phyloP scores from a whole-genome alignment of 2,797 vertebrate genomes.

The Acanthurus leucopareius region DNA sequence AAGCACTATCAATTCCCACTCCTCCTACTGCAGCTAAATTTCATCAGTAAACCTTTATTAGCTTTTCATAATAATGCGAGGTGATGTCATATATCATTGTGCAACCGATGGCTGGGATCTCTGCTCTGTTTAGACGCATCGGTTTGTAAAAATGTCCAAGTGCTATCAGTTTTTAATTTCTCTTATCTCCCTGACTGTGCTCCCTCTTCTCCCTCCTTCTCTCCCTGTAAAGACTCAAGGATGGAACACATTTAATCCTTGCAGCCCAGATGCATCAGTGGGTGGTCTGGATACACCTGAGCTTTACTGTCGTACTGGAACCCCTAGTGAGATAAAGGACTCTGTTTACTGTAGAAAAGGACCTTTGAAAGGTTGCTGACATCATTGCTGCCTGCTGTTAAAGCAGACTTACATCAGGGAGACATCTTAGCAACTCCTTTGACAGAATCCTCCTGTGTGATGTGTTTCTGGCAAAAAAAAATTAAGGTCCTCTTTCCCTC shows the following conservation, averaged over 20 bases:
- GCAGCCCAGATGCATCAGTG: slow-evolving; percentile 50
- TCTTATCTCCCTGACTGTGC: not conserved
- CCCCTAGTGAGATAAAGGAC: slow-evolving; percentile 49
- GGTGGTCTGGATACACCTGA: slow-evolving; percentile 55
- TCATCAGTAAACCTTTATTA: slow-evolving; percentile 14
- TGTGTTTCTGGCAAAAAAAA: not conserved
- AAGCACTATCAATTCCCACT: not conserved
- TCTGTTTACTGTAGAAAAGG: slow-evolving; percentile 32
- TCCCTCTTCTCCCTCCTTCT: slow-evolving; percentile 16
- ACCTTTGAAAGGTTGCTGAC: slow-evolving; percentile 27
- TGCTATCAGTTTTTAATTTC: slow-evolving; percentile 16
- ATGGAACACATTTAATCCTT: slow-evolving; percentile 23
- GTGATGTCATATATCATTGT: slow-evolving; percentile 9
- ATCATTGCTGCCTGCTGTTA: slow-evolving; percentile 25
- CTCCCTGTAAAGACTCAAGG: slow-evolving; percentile 23
- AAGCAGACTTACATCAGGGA: slow-evolving; percentile 11
- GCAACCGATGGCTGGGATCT: not conserved
- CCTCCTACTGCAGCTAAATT: slow-evolving; percentile 5
- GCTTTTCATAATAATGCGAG: slow-evolving; percentile 1
- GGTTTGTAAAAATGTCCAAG: not conserved
- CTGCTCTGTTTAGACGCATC: slow-evolving; percentile 3
- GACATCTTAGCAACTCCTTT: slow-evolving; percentile 5
- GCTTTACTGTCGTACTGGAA: slow-evolving; percentile 32
- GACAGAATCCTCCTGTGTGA: not conserved
- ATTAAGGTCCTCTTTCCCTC: not conserved